Base-by-base conservation (phyloP, 2,797 vertebrate genomes). In the Anabacerthia variegaticeps region DNA sequence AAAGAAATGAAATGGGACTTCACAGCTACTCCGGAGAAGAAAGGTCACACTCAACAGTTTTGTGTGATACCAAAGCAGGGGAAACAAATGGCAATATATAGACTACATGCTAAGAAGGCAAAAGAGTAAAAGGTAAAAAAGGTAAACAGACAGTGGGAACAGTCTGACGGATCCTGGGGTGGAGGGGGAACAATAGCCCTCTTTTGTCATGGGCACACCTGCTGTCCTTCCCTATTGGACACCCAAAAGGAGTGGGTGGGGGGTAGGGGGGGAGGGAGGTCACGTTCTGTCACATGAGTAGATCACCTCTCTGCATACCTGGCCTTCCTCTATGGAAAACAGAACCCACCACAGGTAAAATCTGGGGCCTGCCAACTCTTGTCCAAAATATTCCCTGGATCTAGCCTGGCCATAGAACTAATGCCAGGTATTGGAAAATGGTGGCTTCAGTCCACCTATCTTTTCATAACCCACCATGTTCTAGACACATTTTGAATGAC, bases 101-200 rank as follows among this genome's bases (percentile, higher is more conserved):
- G 13, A 77, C 68, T 72, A 20, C 5, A 5, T 55, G 62, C 16
- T 43, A 79, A 62, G 26, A 86, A 84, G 18, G 9, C 5, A 79
- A 63, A 69, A 44, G 26, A 51, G 3, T 44, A 20, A 44, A 44
- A 44, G 44, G 44, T 44, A 44, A 21, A 21, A 6, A 21, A 44
- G 9, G 7, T 61, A 72, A 85, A 49, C 2, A 85, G 21, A 9
- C 0, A 0, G 3, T 2, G 2, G 32, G 3, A 65, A 30, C 10
- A 63, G 7, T 14, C 20, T 89, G 14, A 81, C 10, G 62, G 12
- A 69, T 2, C 1, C 14, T 4, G 2, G 2, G 2, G 1, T 2
- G 0, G 14, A 56, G 14, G 1, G 3, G 3, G 5, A 44, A 51
- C 0, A 9, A 71, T 5, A 55, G 5, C 0, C 22, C 12, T 77